Percentiles rank a stretch among this genome's conserved stretches.
These are phyloP conservation scores for Channa argus DNA, from an alignment of 2,113 vertebrate species.

Conservation along the genomic window DNA sequence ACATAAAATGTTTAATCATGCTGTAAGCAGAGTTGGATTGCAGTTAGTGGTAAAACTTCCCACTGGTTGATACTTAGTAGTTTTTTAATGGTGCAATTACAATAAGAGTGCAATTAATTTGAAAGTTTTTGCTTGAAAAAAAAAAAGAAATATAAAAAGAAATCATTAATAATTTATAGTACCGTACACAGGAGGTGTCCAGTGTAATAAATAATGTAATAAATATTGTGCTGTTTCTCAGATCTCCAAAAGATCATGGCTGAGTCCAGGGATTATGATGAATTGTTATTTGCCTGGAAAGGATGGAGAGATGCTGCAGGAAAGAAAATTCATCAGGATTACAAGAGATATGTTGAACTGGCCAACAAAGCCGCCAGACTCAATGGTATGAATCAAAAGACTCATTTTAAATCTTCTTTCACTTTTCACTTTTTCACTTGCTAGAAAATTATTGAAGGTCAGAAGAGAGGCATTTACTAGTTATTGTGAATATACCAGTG, in stretches of 20 bases:
- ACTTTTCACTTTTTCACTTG: too few relatives aligned
- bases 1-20: not conserved
- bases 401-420: not conserved
- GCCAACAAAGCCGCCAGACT: constrained; percentile 91
- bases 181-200: too few relatives aligned
- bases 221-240: constrained; percentile 60
- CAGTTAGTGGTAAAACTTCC: too few relatives aligned
- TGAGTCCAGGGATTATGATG: constrained; percentile 87
- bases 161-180: too few relatives aligned
- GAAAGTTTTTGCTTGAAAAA: too few relatives aligned
- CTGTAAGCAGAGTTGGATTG: too few relatives aligned
- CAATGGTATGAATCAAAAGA: constrained; percentile 86
- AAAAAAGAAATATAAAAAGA: too few relatives aligned
- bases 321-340: constrained; percentile 84
- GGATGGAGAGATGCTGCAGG: constrained; percentile 93
- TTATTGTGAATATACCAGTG: too few relatives aligned
- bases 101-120: too few relatives aligned
- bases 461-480: too few relatives aligned
- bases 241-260: constrained; percentile 93
- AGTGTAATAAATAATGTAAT: not conserved
- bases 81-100: too few relatives aligned
- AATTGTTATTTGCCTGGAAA: constrained; percentile 92
- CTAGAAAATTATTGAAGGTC: constrained; percentile 2
- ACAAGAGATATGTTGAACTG: constrained; percentile 89
- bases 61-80: too few relatives aligned